Conservation (phyloP, 2,888 invertebrate species). For the Drosophila macrospina region DNA sequence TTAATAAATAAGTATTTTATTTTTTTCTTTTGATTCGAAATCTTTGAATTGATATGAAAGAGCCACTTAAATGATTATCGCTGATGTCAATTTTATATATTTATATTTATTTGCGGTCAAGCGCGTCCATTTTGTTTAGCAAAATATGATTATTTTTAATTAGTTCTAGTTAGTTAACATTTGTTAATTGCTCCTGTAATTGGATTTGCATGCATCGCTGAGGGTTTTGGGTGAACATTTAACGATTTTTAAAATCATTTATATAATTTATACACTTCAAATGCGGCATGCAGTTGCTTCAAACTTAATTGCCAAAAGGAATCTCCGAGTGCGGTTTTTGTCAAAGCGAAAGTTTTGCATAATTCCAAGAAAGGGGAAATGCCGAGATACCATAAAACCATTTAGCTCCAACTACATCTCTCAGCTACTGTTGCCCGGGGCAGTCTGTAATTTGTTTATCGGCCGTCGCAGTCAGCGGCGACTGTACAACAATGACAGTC, state of each 20-base stretch:
- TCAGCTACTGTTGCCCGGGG: constrained; percentile 31
- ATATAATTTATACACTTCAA: constrained; percentile 49
- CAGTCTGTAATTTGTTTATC: constrained; percentile 65
- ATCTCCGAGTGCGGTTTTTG: constrained; percentile 46
- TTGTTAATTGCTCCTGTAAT: constrained; percentile 84
- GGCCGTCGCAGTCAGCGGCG: constrained; percentile 51
- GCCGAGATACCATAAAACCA: constrained; percentile 37
- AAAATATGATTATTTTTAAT: constrained; percentile 78
- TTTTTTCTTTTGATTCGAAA: constrained; percentile 4
- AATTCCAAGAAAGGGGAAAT: constrained; percentile 61
- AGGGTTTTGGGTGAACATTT: constrained; percentile 62
- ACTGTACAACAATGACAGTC: constrained; percentile 75
- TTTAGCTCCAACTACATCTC: constrained; percentile 35
- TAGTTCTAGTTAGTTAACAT: constrained; percentile 83
- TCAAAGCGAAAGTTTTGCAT: constrained; percentile 53
- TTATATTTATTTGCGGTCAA: constrained; percentile 17
- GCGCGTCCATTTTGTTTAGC: constrained; percentile 55
- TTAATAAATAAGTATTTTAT: background rate
- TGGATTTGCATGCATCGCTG: constrained; percentile 80
- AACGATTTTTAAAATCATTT: constrained; percentile 62
- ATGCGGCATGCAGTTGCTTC: constrained; percentile 37
- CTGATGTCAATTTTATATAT: constrained; percentile 19
- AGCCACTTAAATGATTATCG: constrained; percentile 36
- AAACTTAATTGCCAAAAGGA: constrained; percentile 49
- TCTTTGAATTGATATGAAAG: constrained; percentile 37